Percentiles rank a stretch among this genome's conserved stretches.
These are phyloP conservation scores for Ryuthela nishihirai DNA, from an alignment of 2,888 invertebrate genomes.

Conservation along the genomic window DNA sequence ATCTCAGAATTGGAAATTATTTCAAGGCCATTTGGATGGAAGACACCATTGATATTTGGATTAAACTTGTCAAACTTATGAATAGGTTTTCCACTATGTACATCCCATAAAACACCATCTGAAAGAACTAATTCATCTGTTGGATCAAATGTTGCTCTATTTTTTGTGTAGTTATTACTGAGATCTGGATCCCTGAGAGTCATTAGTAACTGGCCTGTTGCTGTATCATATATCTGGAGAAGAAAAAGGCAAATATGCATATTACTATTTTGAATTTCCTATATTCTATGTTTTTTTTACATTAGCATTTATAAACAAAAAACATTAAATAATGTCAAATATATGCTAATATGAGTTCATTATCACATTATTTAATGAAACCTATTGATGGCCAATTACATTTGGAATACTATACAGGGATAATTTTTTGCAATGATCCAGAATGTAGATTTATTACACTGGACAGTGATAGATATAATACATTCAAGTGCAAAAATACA, in stretches of 20 bases:
- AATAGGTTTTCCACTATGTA: slow-evolving; percentile 74
- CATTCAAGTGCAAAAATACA: too few species aligned
- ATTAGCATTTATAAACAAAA: too few species aligned
- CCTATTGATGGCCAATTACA: too few species aligned
- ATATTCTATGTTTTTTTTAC: too few species aligned
- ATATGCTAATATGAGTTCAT: too few species aligned
- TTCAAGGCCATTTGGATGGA: slow-evolving; percentile 93
- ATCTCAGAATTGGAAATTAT: slow-evolving; percentile 96
- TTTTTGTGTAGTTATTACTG: slow-evolving; percentile 89
- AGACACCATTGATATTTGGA: slow-evolving; percentile 88
- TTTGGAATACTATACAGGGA: too few species aligned
- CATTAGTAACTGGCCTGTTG: slow-evolving; percentile 68
- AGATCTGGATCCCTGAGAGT: slow-evolving; percentile 70
- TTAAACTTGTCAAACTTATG: slow-evolving; percentile 98
- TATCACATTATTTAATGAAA: too few species aligned
- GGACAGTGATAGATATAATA: too few species aligned
- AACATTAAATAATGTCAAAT: too few species aligned
- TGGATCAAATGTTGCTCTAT: slow-evolving; percentile 89
- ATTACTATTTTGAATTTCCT: too few species aligned
- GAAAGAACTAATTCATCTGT: slow-evolving; percentile 91
- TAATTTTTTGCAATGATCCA: too few species aligned
- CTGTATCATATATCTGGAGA: slow-evolving; percentile 77
- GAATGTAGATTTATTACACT: too few species aligned
- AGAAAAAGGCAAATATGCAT: slow-evolving; percentile 37
- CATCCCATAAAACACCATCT: slow-evolving; percentile 94